Evolutionary conservation across 2,888 invertebrate species (phyloP).

Genomic region (Drosophila birchii): DNA sequence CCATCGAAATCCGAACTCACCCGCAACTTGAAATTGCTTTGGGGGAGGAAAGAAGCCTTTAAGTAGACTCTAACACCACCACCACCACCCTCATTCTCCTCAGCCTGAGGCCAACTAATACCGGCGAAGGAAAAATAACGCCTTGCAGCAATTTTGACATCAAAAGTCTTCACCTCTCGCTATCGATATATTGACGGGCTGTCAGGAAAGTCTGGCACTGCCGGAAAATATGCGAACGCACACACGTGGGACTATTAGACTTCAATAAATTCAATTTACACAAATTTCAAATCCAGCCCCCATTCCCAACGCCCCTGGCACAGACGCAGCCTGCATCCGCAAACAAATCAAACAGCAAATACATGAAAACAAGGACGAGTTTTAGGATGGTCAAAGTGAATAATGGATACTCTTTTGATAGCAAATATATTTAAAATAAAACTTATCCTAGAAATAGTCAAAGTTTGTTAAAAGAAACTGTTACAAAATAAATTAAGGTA

Average conservation of each 20-base stretch:
- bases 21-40: constrained; percentile 58
- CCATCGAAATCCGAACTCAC: constrained; percentile 53
- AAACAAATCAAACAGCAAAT: constrained; percentile 74
- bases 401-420: not conserved
- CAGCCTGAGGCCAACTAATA: constrained; percentile 7
- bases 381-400: not conserved
- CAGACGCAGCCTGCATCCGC: constrained; percentile 70
- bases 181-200: constrained; percentile 47
- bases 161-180: constrained; percentile 70
- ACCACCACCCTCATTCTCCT: constrained; percentile 14
- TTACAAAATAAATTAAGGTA: too few species aligned
- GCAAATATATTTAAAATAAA: too few species aligned
- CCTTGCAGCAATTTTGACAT: constrained; percentile 73
- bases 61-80: constrained; percentile 61
- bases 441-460: rapidly evolving
- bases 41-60: constrained; percentile 67
- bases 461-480: not conserved
- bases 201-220: constrained; percentile 60
- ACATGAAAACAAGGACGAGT: constrained; percentile 41
- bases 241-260: constrained; percentile 74
- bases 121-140: constrained; percentile 51
- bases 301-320: constrained; percentile 62
- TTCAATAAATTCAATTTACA: constrained; percentile 80
- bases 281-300: constrained; percentile 69
- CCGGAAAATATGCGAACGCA: constrained; percentile 54